These are phyloP conservation scores for Operophtera brumata DNA, from an alignment of 2,888 invertebrate species.

Conservation along the genomic window DNA sequence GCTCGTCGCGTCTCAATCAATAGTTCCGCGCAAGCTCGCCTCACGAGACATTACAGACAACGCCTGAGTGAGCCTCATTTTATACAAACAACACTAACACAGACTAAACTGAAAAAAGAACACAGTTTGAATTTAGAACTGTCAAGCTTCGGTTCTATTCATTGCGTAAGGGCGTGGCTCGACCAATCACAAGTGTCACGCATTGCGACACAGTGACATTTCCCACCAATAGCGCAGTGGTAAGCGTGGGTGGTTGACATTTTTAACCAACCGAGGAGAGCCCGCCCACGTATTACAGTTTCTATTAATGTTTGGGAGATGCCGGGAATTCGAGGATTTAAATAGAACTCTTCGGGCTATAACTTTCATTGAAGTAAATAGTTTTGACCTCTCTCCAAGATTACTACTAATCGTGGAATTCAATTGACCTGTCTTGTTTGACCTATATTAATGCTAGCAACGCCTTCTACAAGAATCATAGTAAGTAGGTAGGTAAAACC, in stretches of 20 bases:
- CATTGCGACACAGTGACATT: constrained; percentile 74
- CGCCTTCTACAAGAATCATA: neutral
- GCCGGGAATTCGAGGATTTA: constrained; percentile 7
- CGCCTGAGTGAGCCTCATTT: constrained; percentile 9
- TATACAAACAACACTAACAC: constrained; percentile 3
- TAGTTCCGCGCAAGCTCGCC: constrained; percentile 64
- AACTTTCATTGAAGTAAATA: constrained; percentile 1
- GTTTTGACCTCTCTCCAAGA: neutral
- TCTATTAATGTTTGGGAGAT: constrained; percentile 24
- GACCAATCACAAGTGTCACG: constrained; percentile 71
- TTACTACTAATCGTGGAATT: neutral
- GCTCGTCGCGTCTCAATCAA: constrained; percentile 58
- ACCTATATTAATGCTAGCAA: neutral
- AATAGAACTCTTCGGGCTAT: neutral
- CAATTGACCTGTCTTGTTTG: neutral
- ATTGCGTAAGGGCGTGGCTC: constrained; percentile 55
- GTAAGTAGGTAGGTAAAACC: too few relatives aligned
- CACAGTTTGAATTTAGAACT: neutral
- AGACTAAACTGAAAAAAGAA: constrained; percentile 5
- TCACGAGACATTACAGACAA: constrained; percentile 43
- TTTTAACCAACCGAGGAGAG: constrained; percentile 56
- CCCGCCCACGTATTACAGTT: constrained; percentile 53
- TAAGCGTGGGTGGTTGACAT: constrained; percentile 63
- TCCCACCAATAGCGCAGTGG: constrained; percentile 60
- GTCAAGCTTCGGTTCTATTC: constrained; percentile 26